Evolutionary conservation across 1,140 invertebrate genomes (phyloP).

Genomic region (Triops longicaudatus): DNA sequence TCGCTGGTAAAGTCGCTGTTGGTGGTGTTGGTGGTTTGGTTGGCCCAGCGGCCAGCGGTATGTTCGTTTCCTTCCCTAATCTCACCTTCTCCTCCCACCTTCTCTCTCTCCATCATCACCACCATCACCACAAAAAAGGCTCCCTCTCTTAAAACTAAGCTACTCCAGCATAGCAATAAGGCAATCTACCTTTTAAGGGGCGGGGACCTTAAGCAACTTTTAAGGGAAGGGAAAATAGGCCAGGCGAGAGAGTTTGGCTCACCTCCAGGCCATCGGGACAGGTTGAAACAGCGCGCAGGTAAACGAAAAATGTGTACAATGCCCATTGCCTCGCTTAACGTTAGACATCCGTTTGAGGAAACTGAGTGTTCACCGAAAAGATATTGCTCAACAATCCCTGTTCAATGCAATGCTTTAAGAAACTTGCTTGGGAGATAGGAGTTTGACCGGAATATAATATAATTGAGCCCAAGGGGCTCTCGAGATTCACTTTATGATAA

Average conservation of each 20-base stretch:
- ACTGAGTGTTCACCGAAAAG: too few species aligned
- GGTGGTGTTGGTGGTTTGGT: background rate
- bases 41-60: background rate
- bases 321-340: background rate
- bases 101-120: too few species aligned
- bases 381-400: too few species aligned
- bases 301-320: background rate
- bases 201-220: background rate
- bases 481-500: too few species aligned
- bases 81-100: background rate
- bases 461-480: too few species aligned
- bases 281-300: background rate
- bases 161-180: conserved; percentile 5
- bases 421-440: too few species aligned
- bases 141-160: background rate
- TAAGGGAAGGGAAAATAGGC: background rate
- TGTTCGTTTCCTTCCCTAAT: background rate
- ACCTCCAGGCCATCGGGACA: conserved; percentile 5
- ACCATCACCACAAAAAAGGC: too few species aligned
- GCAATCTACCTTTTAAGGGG: conserved; percentile 2
- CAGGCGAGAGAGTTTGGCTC: background rate
- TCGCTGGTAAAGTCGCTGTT: conserved; percentile 8
- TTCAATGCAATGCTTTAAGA: too few species aligned
- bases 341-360: too few species aligned
- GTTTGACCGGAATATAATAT: too few species aligned